Evolutionary conservation across 2,888 invertebrate genomes (phyloP).

Genomic region (Helleia helle): DNA sequence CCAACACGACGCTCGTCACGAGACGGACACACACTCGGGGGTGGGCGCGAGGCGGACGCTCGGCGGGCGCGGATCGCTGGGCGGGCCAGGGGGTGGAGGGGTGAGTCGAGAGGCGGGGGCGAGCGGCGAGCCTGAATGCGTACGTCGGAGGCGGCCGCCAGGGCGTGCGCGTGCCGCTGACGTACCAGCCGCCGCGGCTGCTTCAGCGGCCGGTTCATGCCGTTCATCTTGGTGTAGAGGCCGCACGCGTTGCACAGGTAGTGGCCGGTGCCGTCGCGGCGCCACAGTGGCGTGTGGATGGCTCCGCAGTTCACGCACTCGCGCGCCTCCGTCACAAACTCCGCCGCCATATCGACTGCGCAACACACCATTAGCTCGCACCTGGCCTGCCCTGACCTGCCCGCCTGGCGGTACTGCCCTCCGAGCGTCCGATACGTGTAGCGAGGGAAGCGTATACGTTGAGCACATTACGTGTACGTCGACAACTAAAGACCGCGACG

Average conservation of each 20-base stretch:
- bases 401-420: constrained; percentile 23
- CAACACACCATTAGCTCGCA: constrained; percentile 30
- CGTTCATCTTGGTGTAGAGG: constrained; percentile 99
- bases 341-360: constrained; percentile 79
- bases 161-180: constrained; percentile 64
- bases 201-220: constrained; percentile 96
- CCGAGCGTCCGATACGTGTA: background rate
- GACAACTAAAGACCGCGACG: too few species aligned
- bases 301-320: constrained; percentile 99
- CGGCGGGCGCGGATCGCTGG: constrained; percentile 56
- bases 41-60: constrained; percentile 34
- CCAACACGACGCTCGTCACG: constrained; percentile 48
- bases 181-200: constrained; percentile 98
- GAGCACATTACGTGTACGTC: background rate
- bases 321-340: constrained; percentile 91
- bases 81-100: constrained; percentile 25
- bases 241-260: constrained; percentile 99
- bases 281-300: constrained; percentile 97
- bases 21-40: constrained; percentile 23
- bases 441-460: background rate
- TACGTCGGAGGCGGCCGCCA: constrained; percentile 42
- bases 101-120: constrained; percentile 26
- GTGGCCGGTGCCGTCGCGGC: constrained; percentile 98
- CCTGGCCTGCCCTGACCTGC: constrained; percentile 23
- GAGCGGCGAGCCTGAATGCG: constrained; percentile 30